phyloP scores from a whole-genome alignment of 2,888 invertebrate genomes.

The Brachylomia viminalis region DNA sequence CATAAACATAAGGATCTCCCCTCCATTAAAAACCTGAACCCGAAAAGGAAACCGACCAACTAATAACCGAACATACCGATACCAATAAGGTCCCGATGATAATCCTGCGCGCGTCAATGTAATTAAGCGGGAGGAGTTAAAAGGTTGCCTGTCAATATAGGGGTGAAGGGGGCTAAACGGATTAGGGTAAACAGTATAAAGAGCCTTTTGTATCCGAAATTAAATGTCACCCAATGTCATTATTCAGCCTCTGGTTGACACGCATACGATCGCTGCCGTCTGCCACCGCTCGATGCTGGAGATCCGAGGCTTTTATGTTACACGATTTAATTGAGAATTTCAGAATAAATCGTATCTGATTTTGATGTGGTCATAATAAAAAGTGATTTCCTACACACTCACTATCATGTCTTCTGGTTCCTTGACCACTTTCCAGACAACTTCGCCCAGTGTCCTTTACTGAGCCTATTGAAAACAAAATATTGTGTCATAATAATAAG shows the following conservation, averaged over 20 bases:
- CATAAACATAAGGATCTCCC: constrained; percentile 46
- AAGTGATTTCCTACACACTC: too few relatives aligned
- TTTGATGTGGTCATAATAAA: too few relatives aligned
- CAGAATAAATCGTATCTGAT: too few relatives aligned
- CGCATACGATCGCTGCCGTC: constrained; percentile 82
- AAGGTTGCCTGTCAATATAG: constrained; percentile 80
- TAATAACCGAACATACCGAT: constrained; percentile 60
- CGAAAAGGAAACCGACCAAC: constrained; percentile 46
- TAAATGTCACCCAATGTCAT: constrained; percentile 89
- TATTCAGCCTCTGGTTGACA: constrained; percentile 86
- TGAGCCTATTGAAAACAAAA: not conserved
- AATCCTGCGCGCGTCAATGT: constrained; percentile 75
- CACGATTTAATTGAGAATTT: constrained; percentile 58
- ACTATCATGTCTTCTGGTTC: too few relatives aligned
- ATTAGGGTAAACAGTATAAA: constrained; percentile 90
- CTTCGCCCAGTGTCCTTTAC: constrained; percentile 5
- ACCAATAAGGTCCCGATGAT: constrained; percentile 60
- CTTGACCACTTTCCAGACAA: not conserved
- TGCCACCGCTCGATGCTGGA: constrained; percentile 71
- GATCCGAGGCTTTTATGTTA: constrained; percentile 70
- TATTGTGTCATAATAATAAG: constrained; percentile 27
- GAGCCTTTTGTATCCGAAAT: constrained; percentile 90
- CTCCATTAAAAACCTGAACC: constrained; percentile 47
- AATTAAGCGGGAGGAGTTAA: constrained; percentile 78
- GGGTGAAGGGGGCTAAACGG: constrained; percentile 77